These are phyloP conservation scores for Drosophila lacertosa DNA, from an alignment of 1,140 invertebrate genomes.

Conservation along the genomic window DNA sequence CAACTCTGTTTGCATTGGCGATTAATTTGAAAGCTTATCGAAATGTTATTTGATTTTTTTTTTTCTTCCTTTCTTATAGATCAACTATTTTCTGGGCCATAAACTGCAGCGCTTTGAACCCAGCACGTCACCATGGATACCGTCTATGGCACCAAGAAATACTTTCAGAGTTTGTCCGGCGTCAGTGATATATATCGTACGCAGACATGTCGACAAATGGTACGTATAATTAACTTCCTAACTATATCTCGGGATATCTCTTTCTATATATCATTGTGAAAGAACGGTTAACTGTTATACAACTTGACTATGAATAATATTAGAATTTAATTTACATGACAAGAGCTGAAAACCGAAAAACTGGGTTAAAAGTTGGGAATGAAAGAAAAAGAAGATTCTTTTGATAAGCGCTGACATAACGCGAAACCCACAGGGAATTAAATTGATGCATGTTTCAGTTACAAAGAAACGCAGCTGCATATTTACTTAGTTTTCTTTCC, in stretches of 20 bases:
- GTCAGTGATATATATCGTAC: conserved; percentile 81
- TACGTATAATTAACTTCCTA: conserved; percentile 49
- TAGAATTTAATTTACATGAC: conserved; percentile 34
- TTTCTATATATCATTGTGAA: conserved; percentile 34
- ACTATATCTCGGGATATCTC: conserved; percentile 20
- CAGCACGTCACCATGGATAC: conserved; percentile 66
- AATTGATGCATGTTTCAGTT: conserved; percentile 2
- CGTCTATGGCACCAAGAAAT: conserved; percentile 82
- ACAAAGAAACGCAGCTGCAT: conserved; percentile 16
- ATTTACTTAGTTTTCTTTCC: conserved; percentile 20
- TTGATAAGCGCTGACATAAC: conserved; percentile 29
- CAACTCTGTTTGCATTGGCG: too few species aligned
- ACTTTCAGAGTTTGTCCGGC: conserved; percentile 80
- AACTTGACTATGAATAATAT: conserved; percentile 33
- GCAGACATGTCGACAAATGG: conserved; percentile 78
- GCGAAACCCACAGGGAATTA: conserved; percentile 17
- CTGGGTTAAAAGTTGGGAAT: conserved; percentile 20
- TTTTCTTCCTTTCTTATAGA: conserved; percentile 39
- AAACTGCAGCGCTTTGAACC: background rate
- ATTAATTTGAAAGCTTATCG: too few species aligned
- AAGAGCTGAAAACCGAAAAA: conserved; percentile 5
- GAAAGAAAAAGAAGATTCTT: conserved; percentile 1
- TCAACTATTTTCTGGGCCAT: background rate
- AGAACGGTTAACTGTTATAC: conserved; percentile 51
- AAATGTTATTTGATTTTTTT: background rate